Base-by-base conservation (phyloP, 1,140 invertebrate species). In the Platyscapa corneri region DNA sequence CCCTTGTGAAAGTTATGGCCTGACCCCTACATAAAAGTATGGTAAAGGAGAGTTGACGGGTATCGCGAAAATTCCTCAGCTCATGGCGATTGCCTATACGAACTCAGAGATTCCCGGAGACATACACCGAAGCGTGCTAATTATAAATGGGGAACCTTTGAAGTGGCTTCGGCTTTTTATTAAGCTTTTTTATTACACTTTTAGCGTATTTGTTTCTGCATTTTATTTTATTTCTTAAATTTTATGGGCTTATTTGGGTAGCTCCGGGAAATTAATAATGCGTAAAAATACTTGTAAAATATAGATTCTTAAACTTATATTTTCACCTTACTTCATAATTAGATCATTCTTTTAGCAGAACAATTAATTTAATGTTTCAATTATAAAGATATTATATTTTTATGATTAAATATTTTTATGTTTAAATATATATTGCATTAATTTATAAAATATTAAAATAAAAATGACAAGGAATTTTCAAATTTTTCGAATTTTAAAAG, bases 121-220 rank as follows among this genome's bases (percentile, higher is more conserved):
- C 37, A 70, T 74, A 42, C 23, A 6, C 8, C 20, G 2, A 27
- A n/a, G 20, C 12, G 5, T 14, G 30, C 67, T 72, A 72, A 72
- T 72, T 72, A 72, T 72, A 72, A 37, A 39, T 23, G 0, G 34
- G 12, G 34, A 27, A 39, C 67, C 67, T 72, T 72, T 72, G 34
- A 72, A 72, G 67, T 72, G 34, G 6, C 34, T 72, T 72, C 67
- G 34, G 37, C 23, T 42, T 74, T 74, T 74, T 74, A 74, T 74
- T 74, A 42, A 42, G 37, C 1, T 23, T 74, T 70, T 74, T 74
- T 74, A 42, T 39, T 74, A 42, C 23, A 23, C 18, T 0, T 42
- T 18, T 74, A 14, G 20, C 12, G 6, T 74, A 27, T 74, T 42
- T 42, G 37, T 42, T 74, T 14, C 64, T 74, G 32, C 32, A 23